Percentiles rank a stretch among this genome's conserved stretches.
Conservation (phyloP, 2,888 invertebrate genomes). For the Sthenelais limicola region DNA sequence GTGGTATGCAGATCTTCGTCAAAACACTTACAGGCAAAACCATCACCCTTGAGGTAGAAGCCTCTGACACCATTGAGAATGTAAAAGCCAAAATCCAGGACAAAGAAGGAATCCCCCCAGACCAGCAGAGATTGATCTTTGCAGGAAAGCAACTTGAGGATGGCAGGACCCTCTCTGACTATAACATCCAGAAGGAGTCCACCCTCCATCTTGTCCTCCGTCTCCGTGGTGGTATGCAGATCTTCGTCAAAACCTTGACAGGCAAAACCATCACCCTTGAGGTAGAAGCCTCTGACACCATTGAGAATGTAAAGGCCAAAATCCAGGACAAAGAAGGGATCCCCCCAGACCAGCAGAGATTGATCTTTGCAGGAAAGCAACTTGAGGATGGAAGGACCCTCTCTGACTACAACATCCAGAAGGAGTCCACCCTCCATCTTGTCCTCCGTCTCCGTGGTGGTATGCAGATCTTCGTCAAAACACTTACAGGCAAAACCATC, state of each 20-base stretch:
- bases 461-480: conserved; percentile 55
- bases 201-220: conserved; percentile 93
- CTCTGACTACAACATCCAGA: no score
- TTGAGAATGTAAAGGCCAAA: conserved; percentile 89
- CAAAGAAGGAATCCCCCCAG: conserved; percentile 76
- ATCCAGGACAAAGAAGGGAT: conserved; percentile 65
- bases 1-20: conserved; percentile 56
- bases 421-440: no score
- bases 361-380: no score
- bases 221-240: conserved; percentile 89
- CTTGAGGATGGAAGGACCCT: no score
- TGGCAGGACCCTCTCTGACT: conserved; percentile 91
- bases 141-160: conserved; percentile 95
- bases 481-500: conserved; percentile 56
- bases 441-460: no score
- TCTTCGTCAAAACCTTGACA: conserved; percentile 54
- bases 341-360: no score
- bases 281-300: conserved; percentile 89
- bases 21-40: conserved; percentile 54
- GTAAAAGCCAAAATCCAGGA: conserved; percentile 79
- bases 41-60: conserved; percentile 77
- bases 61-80: conserved; percentile 96
- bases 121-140: conserved; percentile 91
- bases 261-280: conserved; percentile 64
- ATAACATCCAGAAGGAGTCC: conserved; percentile 96